Base-by-base conservation (phyloP, 2,113 vertebrate species). In the Zosterops borbonicus region DNA sequence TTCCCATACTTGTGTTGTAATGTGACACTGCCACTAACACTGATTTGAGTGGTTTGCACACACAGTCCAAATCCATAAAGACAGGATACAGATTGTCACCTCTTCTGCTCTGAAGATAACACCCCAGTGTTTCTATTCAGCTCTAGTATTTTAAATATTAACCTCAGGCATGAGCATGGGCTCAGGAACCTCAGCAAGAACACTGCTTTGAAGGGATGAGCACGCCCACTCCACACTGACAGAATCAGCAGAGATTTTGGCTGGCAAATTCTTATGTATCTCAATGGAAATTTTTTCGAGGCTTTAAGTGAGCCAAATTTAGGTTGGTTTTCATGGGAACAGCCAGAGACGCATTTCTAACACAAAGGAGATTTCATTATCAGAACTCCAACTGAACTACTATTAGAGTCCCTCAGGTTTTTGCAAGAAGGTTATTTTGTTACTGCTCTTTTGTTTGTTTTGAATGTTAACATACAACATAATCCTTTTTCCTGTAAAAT, bases 241-340 rank as follows among this genome's bases (percentile, higher is more conserved):
- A 65, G 28, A 83, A 77, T 39, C 39, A 70, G 28, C 59, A 50
- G 75, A 83, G 78, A 83, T 90, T 91, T 25, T 74, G 73, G 58
- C 75, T 90, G 68, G 39, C 33, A 86, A 80, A 88, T 93, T 74
- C 84, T 89, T 62, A 15, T 3, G 31, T 37, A 33, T 64, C 52
- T 75, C 68, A 92, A 92, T 39, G 83, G 83, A 78, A 92, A 71
- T 33, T 93, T 94, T 97, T 63, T 47, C 0, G 1, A 92, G 76
- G 59, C 25, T 92, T 86, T 63, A 74, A 83, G 44, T 11, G 42
- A 83, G 86, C 80, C 80, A 50, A 41, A 89, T 87, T 74, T 92
- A 92, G 80, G 41, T 56, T 9, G 15, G 59, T 93, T 94, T 94
- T 92, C 68, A 82, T 56, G 60, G 77, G 68, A 95, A 92, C 25